Percentiles rank a stretch among this genome's conserved stretches.
Conservation (phyloP, 2,113 vertebrate species). For the Cebidichthys violaceus region DNA sequence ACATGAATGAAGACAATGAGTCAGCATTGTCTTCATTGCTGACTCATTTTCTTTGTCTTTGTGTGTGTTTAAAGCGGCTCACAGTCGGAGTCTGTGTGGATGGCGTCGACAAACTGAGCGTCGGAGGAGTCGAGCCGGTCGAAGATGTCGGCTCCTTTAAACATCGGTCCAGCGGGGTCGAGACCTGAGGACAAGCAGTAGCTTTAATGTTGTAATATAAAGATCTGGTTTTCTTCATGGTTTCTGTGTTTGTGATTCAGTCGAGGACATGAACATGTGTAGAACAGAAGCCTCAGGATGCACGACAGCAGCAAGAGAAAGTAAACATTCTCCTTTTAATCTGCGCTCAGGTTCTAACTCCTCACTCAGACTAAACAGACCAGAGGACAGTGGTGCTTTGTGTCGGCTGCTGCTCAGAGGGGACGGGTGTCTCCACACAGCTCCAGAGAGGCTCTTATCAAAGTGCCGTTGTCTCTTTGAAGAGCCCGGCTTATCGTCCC, state of each 20-base stretch:
- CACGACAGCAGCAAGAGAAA: not conserved
- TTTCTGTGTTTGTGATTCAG: not conserved
- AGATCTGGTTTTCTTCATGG: not conserved
- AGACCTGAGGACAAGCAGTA: slow-evolving; percentile 82
- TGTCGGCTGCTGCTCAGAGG: slow-evolving; percentile 18
- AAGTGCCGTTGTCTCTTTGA: slow-evolving; percentile 56
- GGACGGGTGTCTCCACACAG: slow-evolving; percentile 20
- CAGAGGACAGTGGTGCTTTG: slow-evolving; percentile 50
- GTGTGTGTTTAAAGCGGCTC: slow-evolving; percentile 71
- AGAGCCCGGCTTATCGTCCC: slow-evolving; percentile 16
- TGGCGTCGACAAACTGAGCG: slow-evolving; percentile 93
- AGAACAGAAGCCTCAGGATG: not conserved
- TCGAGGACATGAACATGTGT: not conserved
- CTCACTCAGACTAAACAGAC: slow-evolving; percentile 28
- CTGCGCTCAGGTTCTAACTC: not conserved
- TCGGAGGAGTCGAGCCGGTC: slow-evolving; percentile 93
- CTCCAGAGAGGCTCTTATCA: slow-evolving; percentile 47
- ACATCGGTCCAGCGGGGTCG: slow-evolving; percentile 94
- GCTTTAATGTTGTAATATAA: not conserved
- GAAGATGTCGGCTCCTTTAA: slow-evolving; percentile 87
- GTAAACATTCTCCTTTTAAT: not conserved
- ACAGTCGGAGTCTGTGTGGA: slow-evolving; percentile 97
- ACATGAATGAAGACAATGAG: not conserved
- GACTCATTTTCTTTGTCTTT: too few relatives aligned
- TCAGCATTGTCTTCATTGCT: too few relatives aligned